A percentile compares a stretch with the other conserved stretches of the same genome.
Evolutionary conservation across 2,113 vertebrate species (phyloP).

Genomic region (Carollia perspicillata): DNA sequence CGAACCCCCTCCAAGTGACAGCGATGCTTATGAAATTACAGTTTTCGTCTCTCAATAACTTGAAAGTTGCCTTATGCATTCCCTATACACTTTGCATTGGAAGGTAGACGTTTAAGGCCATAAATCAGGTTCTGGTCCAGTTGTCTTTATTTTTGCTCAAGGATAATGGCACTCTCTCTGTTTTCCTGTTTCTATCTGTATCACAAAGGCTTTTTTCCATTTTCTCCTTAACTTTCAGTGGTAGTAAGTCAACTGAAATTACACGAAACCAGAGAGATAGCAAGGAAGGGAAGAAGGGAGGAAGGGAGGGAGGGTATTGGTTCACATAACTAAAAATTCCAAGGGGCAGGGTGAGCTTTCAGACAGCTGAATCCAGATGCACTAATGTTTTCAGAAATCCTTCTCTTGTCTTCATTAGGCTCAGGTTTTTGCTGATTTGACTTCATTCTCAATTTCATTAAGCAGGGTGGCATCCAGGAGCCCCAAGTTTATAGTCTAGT

Average conservation of each 20-base stretch:
- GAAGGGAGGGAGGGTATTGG: neutral
- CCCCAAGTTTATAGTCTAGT: neutral
- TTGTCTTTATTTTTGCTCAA: neutral
- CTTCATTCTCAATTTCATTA: neutral
- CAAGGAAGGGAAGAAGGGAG: too few relatives aligned
- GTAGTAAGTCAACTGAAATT: neutral
- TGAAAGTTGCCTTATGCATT: neutral
- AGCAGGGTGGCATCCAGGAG: neutral
- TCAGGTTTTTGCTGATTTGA: neutral
- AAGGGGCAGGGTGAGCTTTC: neutral
- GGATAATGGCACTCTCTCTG: neutral
- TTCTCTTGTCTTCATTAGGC: neutral
- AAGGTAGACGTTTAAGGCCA: neutral
- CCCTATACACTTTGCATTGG: neutral
- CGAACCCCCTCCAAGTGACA: neutral
- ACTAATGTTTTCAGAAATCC: neutral
- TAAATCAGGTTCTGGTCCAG: neutral
- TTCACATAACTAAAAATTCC: neutral
- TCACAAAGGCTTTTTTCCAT: neutral
- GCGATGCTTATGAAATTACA: neutral
- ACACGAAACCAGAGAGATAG: neutral
- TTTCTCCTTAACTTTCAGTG: neutral
- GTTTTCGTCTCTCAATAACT: neutral
- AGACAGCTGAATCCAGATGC: neutral
- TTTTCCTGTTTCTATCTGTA: neutral